phyloP scores from a whole-genome alignment of 1,140 invertebrate genomes.

The Calephelis virginiensis region DNA sequence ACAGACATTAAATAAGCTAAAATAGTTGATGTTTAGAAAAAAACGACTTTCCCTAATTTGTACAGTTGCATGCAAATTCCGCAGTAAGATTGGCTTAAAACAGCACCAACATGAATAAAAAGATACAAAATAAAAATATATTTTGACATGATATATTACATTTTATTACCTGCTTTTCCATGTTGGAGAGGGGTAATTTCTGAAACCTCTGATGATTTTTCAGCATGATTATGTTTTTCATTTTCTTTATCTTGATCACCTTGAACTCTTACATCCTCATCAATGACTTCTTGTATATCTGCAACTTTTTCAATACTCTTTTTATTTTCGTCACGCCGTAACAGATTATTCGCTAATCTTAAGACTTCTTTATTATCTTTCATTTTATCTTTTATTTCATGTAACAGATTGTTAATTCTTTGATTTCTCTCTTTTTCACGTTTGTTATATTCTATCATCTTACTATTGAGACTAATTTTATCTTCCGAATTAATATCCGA shows the following conservation, averaged over 20 bases:
- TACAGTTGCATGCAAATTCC: too few relatives aligned
- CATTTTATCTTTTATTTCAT: slow-evolving; percentile 67
- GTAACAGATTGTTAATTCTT: slow-evolving; percentile 55
- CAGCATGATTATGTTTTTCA: slow-evolving; percentile 15
- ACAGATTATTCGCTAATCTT: slow-evolving; percentile 61
- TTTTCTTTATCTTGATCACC: slow-evolving; percentile 42
- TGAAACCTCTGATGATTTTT: slow-evolving; percentile 19
- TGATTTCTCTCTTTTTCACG: slow-evolving; percentile 51
- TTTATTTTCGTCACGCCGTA: slow-evolving; percentile 50
- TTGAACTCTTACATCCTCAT: slow-evolving; percentile 48
- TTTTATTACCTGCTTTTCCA: background rate
- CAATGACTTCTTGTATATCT: slow-evolving; percentile 31
- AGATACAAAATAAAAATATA: background rate
- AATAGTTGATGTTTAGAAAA: too few relatives aligned
- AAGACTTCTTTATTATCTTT: slow-evolving; percentile 70
- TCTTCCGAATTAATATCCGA: slow-evolving; percentile 44
- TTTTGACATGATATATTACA: too few relatives aligned
- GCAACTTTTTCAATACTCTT: slow-evolving; percentile 31
- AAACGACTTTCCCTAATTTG: too few relatives aligned
- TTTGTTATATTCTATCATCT: slow-evolving; percentile 39
- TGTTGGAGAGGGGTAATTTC: slow-evolving; percentile 11
- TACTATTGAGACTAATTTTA: slow-evolving; percentile 43
- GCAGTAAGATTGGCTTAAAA: too few relatives aligned
- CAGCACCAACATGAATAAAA: too few relatives aligned
- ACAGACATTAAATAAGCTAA: too few relatives aligned